phyloP scores from a whole-genome alignment of 2,888 invertebrate genomes.

The Linyphia triangularis region DNA sequence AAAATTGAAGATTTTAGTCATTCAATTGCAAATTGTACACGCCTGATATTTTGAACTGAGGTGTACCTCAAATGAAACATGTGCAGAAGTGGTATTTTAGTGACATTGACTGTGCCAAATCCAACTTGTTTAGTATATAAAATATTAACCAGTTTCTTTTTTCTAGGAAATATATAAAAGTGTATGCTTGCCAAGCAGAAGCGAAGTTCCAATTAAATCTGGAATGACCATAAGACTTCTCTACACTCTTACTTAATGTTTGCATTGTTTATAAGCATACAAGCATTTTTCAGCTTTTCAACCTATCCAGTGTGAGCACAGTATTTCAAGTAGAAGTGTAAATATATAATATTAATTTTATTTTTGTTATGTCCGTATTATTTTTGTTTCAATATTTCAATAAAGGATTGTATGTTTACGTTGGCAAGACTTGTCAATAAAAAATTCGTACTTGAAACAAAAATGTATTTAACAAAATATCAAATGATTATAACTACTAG shows the following conservation, averaged over 20 bases:
- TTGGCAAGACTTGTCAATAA: no score
- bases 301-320: neutral
- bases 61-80: no score
- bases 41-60: no score
- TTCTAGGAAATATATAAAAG: conserved; percentile 65
- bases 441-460: no score
- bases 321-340: conserved; percentile 52
- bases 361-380: conserved; percentile 24
- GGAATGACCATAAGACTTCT: conserved; percentile 66
- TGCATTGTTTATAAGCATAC: neutral
- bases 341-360: conserved; percentile 31
- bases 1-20: no score
- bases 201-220: conserved; percentile 54
- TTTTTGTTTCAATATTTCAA: conserved; percentile 19
- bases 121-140: neutral
- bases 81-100: neutral
- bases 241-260: conserved; percentile 43
- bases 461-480: no score
- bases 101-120: neutral
- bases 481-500: no score
- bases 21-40: no score
- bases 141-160: neutral
- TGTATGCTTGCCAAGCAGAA: conserved; percentile 60
- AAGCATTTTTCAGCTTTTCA: conserved; percentile 1
- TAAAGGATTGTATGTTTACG: conserved; percentile 42